These are phyloP conservation scores for Micromussa lordhowensis DNA, from an alignment of 92 coral and sea anemone species.

Conservation along the genomic window DNA sequence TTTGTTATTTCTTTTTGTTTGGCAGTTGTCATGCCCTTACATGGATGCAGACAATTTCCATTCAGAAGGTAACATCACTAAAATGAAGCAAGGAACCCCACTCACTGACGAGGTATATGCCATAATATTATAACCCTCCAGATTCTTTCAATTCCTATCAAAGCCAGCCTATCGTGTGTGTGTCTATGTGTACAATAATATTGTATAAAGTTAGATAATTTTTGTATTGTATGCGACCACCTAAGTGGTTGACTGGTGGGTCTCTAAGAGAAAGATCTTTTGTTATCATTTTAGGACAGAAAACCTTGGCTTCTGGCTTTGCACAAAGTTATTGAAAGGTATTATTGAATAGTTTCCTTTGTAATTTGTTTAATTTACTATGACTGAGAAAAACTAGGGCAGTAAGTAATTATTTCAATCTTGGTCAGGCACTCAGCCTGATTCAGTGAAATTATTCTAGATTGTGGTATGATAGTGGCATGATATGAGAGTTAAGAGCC, in stretches of 20 bases:
- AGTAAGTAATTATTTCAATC: too few species aligned
- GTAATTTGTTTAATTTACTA: neutral
- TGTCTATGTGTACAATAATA: too few species aligned
- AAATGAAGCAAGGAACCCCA: conserved; percentile 87
- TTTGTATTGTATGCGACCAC: too few species aligned
- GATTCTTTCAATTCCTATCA: neutral
- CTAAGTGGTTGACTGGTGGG: too few species aligned
- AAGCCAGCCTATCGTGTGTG: too few species aligned
- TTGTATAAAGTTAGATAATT: too few species aligned
- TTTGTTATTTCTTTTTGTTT: neutral
- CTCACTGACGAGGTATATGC: conserved; percentile 81
- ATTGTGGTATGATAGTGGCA: too few species aligned
- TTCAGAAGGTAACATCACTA: conserved; percentile 69
- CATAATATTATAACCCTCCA: neutral
- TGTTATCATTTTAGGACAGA: conserved; percentile 74
- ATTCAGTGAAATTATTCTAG: neutral
- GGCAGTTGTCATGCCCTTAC: conserved; percentile 86
- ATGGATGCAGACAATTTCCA: conserved; percentile 94
- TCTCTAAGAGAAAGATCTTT: neutral
- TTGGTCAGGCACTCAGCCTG: too few species aligned
- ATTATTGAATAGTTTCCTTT: neutral
- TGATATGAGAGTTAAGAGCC: too few species aligned
- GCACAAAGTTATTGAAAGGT: conserved; percentile 85
- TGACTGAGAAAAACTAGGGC: neutral
- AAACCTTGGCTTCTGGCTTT: conserved; percentile 90